Percentiles rank a stretch among this genome's conserved stretches.
Conservation (phyloP, 2,113 vertebrate genomes). For the Entomyzon cyanotis region DNA sequence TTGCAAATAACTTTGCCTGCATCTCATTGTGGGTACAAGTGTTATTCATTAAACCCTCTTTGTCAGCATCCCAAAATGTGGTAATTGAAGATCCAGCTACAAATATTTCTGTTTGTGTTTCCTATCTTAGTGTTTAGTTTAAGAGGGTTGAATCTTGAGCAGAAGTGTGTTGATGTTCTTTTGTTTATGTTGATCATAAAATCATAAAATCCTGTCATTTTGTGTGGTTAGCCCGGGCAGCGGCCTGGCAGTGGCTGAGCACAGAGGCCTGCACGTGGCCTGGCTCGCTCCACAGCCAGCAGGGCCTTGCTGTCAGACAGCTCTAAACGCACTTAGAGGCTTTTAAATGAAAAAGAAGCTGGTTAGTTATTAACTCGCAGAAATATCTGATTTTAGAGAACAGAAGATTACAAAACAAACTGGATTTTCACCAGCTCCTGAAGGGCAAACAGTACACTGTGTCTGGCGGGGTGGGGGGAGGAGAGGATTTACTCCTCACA, state of each 20-base stretch:
- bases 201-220: neutral
- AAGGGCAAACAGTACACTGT: constrained; percentile 49
- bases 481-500: neutral
- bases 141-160: neutral
- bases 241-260: neutral
- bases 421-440: constrained; percentile 52
- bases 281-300: neutral
- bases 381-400: constrained; percentile 66
- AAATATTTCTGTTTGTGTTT: constrained; percentile 7
- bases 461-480: neutral
- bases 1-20: neutral
- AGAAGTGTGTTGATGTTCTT: neutral
- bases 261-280: neutral
- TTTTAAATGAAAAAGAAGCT: constrained; percentile 57
- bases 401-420: constrained; percentile 51
- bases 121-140: neutral
- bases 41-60: constrained; percentile 27
- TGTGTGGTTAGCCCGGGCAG: neutral
- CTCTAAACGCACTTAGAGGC: constrained; percentile 5
- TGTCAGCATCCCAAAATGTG: neutral
- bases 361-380: constrained; percentile 67
- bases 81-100: neutral
- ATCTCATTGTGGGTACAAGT: constrained; percentile 14
- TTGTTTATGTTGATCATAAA: neutral
- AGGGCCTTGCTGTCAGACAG: constrained; percentile 20